Evolutionary conservation across 2,797 vertebrate species (phyloP).

Genomic region (Gymnopithys bicolor): DNA sequence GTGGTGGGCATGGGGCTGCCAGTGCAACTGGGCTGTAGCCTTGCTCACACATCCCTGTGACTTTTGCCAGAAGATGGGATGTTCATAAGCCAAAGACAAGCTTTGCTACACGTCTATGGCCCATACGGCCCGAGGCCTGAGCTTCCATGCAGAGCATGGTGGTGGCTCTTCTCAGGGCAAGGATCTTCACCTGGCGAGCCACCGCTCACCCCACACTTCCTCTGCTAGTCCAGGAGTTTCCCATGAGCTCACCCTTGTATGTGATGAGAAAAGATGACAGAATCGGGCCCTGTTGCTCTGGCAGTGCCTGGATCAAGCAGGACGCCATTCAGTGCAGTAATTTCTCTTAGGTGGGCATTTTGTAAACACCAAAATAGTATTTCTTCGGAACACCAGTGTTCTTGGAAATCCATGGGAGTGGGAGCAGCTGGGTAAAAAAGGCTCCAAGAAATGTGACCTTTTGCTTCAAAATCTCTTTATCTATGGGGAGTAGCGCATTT

Average conservation of each 20-base stretch:
- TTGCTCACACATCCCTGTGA: background rate
- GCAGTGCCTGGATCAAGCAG: background rate
- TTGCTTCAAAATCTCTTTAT: background rate
- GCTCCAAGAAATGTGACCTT: background rate
- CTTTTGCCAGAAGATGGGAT: background rate
- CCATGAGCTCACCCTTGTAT: background rate
- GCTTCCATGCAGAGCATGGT: background rate
- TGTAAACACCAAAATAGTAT: background rate
- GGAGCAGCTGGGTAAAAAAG: background rate
- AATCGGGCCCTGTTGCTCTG: background rate
- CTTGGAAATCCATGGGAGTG: background rate
- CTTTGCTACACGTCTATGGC: background rate
- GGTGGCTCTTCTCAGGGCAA: background rate
- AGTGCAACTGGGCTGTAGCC: background rate
- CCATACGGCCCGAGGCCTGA: background rate
- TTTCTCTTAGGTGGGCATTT: background rate
- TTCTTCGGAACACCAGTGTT: background rate
- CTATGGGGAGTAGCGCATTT: background rate
- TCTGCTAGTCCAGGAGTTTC: background rate
- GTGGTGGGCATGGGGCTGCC: background rate
- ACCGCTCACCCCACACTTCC: background rate
- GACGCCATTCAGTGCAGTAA: background rate
- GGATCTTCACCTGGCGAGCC: background rate
- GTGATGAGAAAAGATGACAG: background rate
- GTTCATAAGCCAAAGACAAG: background rate